Base-by-base conservation (phyloP, 1,140 invertebrate genomes). In the Neuroterus valhalla region DNA sequence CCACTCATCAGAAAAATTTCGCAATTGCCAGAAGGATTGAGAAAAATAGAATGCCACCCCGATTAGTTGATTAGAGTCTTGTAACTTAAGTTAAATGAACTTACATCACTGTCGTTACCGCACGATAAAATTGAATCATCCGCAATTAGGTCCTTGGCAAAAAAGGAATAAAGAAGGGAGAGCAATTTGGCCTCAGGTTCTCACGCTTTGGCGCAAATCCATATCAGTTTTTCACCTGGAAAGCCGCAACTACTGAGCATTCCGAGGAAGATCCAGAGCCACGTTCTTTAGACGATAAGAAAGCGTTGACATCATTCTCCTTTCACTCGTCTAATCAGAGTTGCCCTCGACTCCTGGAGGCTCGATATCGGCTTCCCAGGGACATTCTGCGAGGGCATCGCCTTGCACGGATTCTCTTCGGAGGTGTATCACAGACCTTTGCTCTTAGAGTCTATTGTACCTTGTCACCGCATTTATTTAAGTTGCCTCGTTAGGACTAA, bases 241-340 rank as follows among this genome's bases (percentile, higher is more conserved):
- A 62, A 62, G 52, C 55, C 17, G 46, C 46, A 2, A 26, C 55
- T 62, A 31, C 26, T 23, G 55, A 62, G 23, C 8, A 62, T 31
- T 38, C 23, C 12, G 8, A 14, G 23, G 55, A 62, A 62, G 21
- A 62, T 62, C 52, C 26, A 48, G 46, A 19, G 26, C 12, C 21
- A 26, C 23, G 55, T 62, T 62, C 23, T 62, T 26, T 31, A 12
- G 23, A 62, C 55, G 55, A 62, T 62, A 62, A 62, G 55, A 62
- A 62, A 62, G 55, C 55, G 55, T 62, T 62, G 55, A 62, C 55
- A 62, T 62, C 55, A 23, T 62, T 62, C 55, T 62, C 55, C 55
- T 62, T 62, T 62, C 55, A 62, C 55, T 62, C 55, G 15, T 62
- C 55, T 62, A 62, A 62, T 62, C 55, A 62, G 46, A 48, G 12